A percentile compares a stretch with the other conserved stretches of the same genome.
These are phyloP conservation scores for Macrophya alboannulata DNA, from an alignment of 2,888 invertebrate species.

Conservation along the genomic window DNA sequence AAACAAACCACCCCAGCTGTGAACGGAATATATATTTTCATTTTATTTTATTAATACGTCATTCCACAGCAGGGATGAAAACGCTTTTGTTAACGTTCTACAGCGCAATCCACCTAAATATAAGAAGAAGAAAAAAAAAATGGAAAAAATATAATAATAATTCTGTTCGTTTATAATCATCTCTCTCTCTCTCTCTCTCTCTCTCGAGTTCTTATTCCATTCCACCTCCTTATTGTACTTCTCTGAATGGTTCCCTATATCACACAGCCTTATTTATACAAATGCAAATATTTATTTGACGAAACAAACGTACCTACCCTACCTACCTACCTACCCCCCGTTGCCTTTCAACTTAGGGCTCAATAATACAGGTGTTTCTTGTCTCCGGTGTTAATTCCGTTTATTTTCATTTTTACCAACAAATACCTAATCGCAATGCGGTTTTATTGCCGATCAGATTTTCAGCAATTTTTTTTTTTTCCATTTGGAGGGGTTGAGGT, in stretches of 20 bases:
- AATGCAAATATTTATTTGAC: conserved; percentile 26
- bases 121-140: too few relatives aligned
- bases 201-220: background rate
- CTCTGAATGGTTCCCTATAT: background rate
- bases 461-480: too few relatives aligned
- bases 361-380: conserved; percentile 17
- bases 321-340: background rate
- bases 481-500: background rate
- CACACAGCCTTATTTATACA: conserved; percentile 24
- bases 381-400: background rate
- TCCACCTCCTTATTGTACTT: conserved; percentile 10
- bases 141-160: background rate
- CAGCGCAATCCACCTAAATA: background rate
- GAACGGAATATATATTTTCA: background rate
- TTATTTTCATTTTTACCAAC: background rate
- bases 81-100: background rate
- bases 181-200: conserved; percentile 30
- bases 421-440: too few relatives aligned
- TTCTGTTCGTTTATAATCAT: conserved; percentile 39
- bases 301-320: background rate
- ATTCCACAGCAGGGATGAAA: background rate
- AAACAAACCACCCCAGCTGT: background rate
- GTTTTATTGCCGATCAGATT: too few relatives aligned
- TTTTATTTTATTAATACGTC: conserved; percentile 26
- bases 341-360: background rate